Conservation (phyloP, 2,888 invertebrate species). For the Erannis defoliaria region DNA sequence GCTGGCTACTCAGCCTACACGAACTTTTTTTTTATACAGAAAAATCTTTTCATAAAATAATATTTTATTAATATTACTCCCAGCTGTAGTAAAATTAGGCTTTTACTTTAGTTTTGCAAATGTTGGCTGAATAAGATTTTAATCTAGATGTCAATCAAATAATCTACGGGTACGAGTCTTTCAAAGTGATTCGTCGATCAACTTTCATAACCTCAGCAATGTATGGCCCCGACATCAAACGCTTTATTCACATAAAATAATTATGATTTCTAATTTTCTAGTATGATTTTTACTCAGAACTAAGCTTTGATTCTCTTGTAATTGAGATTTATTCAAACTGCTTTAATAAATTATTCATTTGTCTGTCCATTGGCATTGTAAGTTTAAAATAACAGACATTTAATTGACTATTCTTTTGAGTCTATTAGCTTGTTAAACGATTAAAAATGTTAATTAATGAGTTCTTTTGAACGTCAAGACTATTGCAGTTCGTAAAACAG, state of each 20-base stretch:
- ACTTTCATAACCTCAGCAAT: slow-evolving; percentile 4
- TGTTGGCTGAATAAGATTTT: background rate
- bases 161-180: background rate
- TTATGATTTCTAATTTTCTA: slow-evolving; percentile 8
- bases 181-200: slow-evolving; percentile 13
- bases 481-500: background rate
- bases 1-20: no score
- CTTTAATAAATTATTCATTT: background rate
- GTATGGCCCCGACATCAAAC: slow-evolving; percentile 5
- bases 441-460: background rate
- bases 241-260: slow-evolving; percentile 4
- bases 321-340: background rate
- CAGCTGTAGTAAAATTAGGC: no score
- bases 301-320: slow-evolving; percentile 3
- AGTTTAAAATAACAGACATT: slow-evolving; percentile 5
- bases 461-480: background rate
- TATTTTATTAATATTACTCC: no score
- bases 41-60: no score
- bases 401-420: slow-evolving; percentile 2
- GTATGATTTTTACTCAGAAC: slow-evolving; percentile 3
- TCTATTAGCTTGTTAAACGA: background rate
- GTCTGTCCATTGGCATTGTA: background rate
- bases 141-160: slow-evolving; percentile 8
- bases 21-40: no score
- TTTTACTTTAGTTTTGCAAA: no score